Percentiles rank a stretch among this genome's conserved stretches.
Conservation (phyloP, 2,888 invertebrate species). For the Cerastis rubricosa region DNA sequence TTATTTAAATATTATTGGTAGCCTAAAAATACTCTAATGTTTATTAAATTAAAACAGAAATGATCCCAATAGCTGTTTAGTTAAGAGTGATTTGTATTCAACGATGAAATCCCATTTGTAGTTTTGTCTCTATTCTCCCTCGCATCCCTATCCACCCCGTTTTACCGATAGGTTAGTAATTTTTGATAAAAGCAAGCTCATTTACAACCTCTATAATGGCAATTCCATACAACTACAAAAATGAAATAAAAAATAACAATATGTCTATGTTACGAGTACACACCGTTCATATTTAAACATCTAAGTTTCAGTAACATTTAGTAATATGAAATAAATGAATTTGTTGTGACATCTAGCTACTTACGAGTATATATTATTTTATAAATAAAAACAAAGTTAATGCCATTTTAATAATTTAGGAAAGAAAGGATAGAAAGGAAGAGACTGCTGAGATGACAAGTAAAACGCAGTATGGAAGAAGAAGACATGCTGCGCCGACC, state of each 20-base stretch:
- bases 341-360: slow-evolving; percentile 40
- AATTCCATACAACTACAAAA: slow-evolving; percentile 6
- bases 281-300: neutral
- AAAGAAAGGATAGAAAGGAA: neutral
- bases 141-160: no score
- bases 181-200: neutral
- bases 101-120: no score
- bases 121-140: no score
- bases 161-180: no score
- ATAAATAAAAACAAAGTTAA: neutral
- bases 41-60: no score
- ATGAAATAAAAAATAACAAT: neutral
- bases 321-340: neutral
- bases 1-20: no score
- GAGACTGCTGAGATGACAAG: neutral
- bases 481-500: neutral
- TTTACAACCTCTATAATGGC: slow-evolving; percentile 3
- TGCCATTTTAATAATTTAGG: neutral
- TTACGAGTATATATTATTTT: neutral
- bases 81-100: no score
- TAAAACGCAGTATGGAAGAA: neutral
- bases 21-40: no score
- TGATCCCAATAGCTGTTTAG: no score
- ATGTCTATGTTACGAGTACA: neutral
- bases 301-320: neutral